Evolutionary conservation across 2,797 vertebrate genomes (phyloP), one percentile per base, ranked within the genome.

Genomic region (Acanthornis magna): DNA sequence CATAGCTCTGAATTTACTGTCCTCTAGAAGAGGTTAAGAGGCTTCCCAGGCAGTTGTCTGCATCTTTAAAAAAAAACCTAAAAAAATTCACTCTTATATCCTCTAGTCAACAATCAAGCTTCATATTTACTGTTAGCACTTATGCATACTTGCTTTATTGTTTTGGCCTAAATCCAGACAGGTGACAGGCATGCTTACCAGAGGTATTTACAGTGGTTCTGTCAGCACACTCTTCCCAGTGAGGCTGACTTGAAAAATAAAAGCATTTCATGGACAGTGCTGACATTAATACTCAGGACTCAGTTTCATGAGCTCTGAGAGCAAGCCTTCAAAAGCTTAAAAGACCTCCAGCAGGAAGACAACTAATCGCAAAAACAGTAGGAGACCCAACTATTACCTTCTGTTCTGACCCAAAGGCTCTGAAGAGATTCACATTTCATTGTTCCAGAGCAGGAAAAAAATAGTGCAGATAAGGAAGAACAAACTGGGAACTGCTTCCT

Each of bases 401-500:
- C 77, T 91, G 61, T 83, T 88, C 91, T 93, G 60, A 27, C 75
- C 45, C 85, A 89, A 79, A 83, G 38, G 30, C 88, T 90, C 83
- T 42, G 42, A 93, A 87, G 57, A 79, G 50, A 60, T 91, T 91
- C 74, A 68, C 40, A 60, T 72, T 67, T 90, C 50, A 27, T 55
- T 92, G 81, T 91, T 92, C 53, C 82, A 72, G 34, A 90, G 32
- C 15, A 66, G 54, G 34, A 40, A 40, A 81, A 65, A 91, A 27
- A 13, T 17, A 30, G 13, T 27, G 25, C 91, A 60, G 71, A 85
- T 73, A 90, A 81, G 48, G 60, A 90, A 90, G 60, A 62, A 16
- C 23, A 76, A 73, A 63, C 22, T 30, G 51, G 43, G 26, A 85
- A 76, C 38, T 82, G 17, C 34, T 76, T 43, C 47, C 38, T 95